Base-by-base conservation (phyloP, 2,888 invertebrate species). In the Erpobdella octoculata region DNA sequence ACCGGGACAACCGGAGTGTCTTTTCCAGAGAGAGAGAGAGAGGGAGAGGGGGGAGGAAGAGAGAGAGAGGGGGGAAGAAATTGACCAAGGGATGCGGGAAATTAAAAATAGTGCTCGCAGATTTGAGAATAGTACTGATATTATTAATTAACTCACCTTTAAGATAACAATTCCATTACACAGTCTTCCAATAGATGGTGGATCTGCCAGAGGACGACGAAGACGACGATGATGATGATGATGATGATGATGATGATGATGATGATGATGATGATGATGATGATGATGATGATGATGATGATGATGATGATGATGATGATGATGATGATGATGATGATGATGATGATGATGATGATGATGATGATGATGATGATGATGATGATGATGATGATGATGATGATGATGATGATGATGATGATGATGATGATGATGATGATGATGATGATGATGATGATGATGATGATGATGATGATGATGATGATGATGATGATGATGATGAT, bases 241-340 rank as follows among this genome's bases (percentile, higher is more conserved):
- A 65, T 65, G 65, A 65, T 37, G 37, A 65, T 65, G 65, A 65
- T 21, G 65, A 65, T 38, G 65, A 37, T 36, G 65, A 65, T 65
- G 37, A 65, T 65, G 37, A 31, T 65, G 65, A 65, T 18, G 25
- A 21, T 41, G 46, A n/a, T 12, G 46, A n/a, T 41, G n/a, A 41
- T 41, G n/a, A 37, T 35, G n/a, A 65, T 8, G 65, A 41, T 65
- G 65, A 35, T 36, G 37, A 38, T 36, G 65, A 65, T 65, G 65
- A 21, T 65, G 37, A 65, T 8, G 65, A 21, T 65, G 37, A 65
- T 65, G 65, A 65, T 35, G 65, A 65, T 36, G 65, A 37, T 35
- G 37, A 65, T 35, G 65, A 35, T 36, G 65, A 65, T 36, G 65
- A 65, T 65, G 65, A 37, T 65, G 65, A 37, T 65, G 65, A 65